Conservation (phyloP, 2,797 vertebrate genomes). For the Ctenosaura bakeri region DNA sequence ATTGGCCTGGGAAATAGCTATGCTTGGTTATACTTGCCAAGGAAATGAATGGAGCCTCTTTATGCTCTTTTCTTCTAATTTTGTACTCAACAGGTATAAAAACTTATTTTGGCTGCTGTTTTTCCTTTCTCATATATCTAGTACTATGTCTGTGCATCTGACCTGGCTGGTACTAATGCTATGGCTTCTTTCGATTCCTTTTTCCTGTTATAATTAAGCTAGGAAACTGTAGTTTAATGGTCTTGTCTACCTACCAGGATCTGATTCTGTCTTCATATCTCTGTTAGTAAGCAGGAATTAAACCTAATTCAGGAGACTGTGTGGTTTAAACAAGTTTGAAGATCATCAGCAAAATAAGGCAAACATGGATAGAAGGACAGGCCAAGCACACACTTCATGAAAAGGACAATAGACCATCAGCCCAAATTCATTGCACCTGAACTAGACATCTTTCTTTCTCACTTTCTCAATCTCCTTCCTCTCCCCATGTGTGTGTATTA, state of each 20-base stretch:
- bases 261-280: not conserved
- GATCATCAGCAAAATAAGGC: too few relatives aligned
- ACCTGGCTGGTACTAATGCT: not conserved
- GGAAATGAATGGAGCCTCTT: slow-evolving; percentile 99
- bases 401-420: not conserved
- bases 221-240: not conserved
- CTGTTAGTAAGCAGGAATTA: not conserved
- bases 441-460: not conserved
- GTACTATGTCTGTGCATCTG: not conserved
- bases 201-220: not conserved
- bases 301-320: not conserved
- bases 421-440: not conserved
- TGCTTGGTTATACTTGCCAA: slow-evolving; percentile 95
- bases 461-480: too few relatives aligned
- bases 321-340: not conserved
- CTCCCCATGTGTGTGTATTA: not conserved
- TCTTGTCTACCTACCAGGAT: not conserved
- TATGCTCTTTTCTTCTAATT: slow-evolving; percentile 99
- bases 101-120: slow-evolving; percentile 74
- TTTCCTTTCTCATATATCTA: not conserved
- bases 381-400: not conserved
- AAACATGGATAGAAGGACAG: not conserved
- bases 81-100: slow-evolving; percentile 97
- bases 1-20: slow-evolving; percentile 97
- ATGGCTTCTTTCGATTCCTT: not conserved